Evolutionary conservation across 2,888 invertebrate genomes (phyloP).

Genomic region (Drosophila melanosoma): DNA sequence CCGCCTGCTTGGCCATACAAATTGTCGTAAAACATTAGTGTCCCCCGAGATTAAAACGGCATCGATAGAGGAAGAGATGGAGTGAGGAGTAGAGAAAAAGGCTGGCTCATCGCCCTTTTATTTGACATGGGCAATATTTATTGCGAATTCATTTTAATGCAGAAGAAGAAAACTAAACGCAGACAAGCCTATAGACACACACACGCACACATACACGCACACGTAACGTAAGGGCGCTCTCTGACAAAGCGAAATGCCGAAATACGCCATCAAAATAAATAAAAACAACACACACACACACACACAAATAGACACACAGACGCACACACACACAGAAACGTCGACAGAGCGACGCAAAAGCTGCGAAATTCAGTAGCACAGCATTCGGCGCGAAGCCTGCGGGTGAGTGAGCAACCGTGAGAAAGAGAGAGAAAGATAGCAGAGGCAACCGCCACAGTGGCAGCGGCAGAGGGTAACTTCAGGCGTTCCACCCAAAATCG

Average conservation of each 20-base stretch:
- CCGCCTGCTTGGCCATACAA: slow-evolving; percentile 41
- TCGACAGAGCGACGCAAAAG: slow-evolving; percentile 53
- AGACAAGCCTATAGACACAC: slow-evolving; percentile 45
- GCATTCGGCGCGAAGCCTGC: slow-evolving; percentile 64
- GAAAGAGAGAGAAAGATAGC: slow-evolving; percentile 24
- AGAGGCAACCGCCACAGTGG: slow-evolving; percentile 19
- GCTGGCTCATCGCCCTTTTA: slow-evolving; percentile 79
- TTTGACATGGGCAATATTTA: slow-evolving; percentile 80
- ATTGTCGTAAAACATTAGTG: slow-evolving; percentile 79
- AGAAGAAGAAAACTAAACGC: slow-evolving; percentile 55
- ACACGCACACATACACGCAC: background rate
- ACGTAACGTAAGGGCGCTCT: slow-evolving; percentile 32
- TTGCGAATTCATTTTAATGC: slow-evolving; percentile 80
- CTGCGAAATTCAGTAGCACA: slow-evolving; percentile 72
- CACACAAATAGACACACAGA: slow-evolving; percentile 25
- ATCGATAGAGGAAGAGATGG: slow-evolving; percentile 9
- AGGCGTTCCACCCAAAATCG: slow-evolving; percentile 70
- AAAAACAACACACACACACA: slow-evolving; percentile 63
- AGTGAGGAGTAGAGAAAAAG: slow-evolving; percentile 33
- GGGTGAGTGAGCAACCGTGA: slow-evolving; percentile 26
- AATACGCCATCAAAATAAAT: slow-evolving; percentile 79
- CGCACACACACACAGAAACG: slow-evolving; percentile 14
- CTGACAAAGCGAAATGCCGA: slow-evolving; percentile 74
- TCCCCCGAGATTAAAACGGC: slow-evolving; percentile 73
- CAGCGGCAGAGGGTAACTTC: slow-evolving; percentile 59